Conservation (phyloP, 2,888 invertebrate genomes). For the Acrocera orbiculus region DNA sequence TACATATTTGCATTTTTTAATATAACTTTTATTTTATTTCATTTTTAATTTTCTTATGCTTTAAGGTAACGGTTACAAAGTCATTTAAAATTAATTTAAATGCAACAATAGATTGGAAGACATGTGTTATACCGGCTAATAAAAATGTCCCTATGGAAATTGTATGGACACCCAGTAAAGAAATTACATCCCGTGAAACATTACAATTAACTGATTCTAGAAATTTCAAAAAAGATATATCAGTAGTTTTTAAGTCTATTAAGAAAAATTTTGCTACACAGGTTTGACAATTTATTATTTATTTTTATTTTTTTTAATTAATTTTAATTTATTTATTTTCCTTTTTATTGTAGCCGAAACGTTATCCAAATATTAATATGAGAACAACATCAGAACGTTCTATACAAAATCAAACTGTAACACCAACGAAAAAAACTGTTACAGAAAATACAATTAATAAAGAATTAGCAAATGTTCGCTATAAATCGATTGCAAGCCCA, state of each 20-base stretch:
- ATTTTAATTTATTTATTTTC: too few relatives aligned
- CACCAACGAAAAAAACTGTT: too few relatives aligned
- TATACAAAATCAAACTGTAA: constrained; percentile 24
- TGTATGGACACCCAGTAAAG: constrained; percentile 43
- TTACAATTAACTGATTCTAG: constrained; percentile 44
- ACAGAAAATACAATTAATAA: too few relatives aligned
- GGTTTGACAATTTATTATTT: too few relatives aligned
- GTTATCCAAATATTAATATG: constrained; percentile 23
- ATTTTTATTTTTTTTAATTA: too few relatives aligned
- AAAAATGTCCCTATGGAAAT: constrained; percentile 38
- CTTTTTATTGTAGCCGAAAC: too few relatives aligned
- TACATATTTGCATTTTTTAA: too few relatives aligned
- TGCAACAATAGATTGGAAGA: constrained; percentile 38
- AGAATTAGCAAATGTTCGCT: too few relatives aligned
- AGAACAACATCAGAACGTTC: constrained; percentile 12
- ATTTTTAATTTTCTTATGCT: not conserved
- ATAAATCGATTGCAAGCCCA: too few relatives aligned
- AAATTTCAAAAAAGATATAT: constrained; percentile 47
- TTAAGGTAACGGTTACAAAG: constrained; percentile 35
- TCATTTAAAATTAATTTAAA: constrained; percentile 39
- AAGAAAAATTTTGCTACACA: constrained; percentile 12
- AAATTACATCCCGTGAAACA: constrained; percentile 42
- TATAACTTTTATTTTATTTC: too few relatives aligned
- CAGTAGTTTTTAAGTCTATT: constrained; percentile 42
- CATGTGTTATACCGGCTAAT: constrained; percentile 37